Conservation (phyloP, 2,113 vertebrate genomes). For the Tetraodon nigroviridis region DNA sequence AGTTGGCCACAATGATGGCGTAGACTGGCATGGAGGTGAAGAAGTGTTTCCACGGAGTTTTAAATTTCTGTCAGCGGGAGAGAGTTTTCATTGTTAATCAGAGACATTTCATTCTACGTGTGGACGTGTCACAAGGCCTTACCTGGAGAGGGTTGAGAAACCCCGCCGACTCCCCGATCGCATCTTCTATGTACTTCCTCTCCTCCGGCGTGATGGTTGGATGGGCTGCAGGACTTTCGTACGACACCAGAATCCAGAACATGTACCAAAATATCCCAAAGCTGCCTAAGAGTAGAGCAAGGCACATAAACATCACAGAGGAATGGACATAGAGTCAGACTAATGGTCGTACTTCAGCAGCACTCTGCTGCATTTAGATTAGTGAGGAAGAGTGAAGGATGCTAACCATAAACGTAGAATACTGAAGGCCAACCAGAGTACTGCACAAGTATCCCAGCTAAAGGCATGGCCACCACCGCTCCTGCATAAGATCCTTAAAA, state of each 20-base stretch:
- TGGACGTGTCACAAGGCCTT: not conserved
- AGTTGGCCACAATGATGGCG: conserved; percentile 92
- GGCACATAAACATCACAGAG: not conserved
- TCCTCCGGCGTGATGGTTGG: conserved; percentile 96
- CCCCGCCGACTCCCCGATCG: conserved; percentile 90
- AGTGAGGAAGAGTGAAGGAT: conserved; percentile 3
- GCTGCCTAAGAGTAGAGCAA: conserved; percentile 74
- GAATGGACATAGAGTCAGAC: not conserved
- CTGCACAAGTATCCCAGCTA: conserved; percentile 90
- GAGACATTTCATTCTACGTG: not conserved
- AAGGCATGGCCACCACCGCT: conserved; percentile 90
- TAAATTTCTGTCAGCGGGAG: conserved; percentile 82
- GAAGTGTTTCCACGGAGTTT: conserved; percentile 86
- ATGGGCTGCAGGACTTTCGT: conserved; percentile 93
- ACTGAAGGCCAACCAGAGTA: conserved; percentile 89
- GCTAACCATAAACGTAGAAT: conserved; percentile 89
- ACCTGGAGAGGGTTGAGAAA: conserved; percentile 80
- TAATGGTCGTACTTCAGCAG: not conserved
- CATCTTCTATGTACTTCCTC: conserved; percentile 96
- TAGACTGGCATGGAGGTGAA: conserved; percentile 95
- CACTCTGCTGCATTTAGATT: not conserved
- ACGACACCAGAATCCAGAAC: conserved; percentile 98
- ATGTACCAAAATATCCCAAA: conserved; percentile 98
- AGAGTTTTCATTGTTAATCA: not conserved
- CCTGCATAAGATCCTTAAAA: conserved; percentile 86